Percentiles rank a stretch among this genome's conserved stretches.
Conservation (phyloP, 2,797 vertebrate genomes). For the Amazona finschi region DNA sequence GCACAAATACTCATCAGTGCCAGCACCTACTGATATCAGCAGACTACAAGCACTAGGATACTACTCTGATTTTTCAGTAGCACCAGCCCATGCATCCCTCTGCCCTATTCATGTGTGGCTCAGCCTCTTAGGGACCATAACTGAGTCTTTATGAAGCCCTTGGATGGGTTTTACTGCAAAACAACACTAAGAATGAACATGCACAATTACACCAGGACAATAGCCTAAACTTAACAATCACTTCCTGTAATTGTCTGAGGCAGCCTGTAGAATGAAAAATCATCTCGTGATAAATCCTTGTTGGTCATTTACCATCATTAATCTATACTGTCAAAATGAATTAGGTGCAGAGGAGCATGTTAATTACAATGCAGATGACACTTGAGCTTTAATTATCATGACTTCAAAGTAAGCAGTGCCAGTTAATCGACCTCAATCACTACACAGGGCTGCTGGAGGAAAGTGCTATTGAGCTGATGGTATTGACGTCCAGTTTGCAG, state of each 20-base stretch:
- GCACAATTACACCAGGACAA: constrained; percentile 40
- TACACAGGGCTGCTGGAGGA: background rate
- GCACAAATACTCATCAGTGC: background rate
- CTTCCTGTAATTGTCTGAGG: constrained; percentile 66
- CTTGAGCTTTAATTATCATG: constrained; percentile 32
- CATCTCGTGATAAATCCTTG: constrained; percentile 40
- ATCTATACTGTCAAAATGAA: constrained; percentile 55
- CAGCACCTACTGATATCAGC: background rate
- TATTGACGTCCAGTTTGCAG: background rate
- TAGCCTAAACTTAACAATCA: constrained; percentile 29
- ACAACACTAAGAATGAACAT: constrained; percentile 28
- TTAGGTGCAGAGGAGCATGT: constrained; percentile 20
- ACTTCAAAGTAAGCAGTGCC: background rate
- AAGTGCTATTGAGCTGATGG: background rate
- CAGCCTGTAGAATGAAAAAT: background rate
- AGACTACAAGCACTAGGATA: background rate
- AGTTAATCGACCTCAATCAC: background rate
- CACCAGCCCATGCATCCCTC: background rate
- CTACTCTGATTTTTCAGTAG: background rate
- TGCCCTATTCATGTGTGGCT: background rate
- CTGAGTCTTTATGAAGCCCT: constrained; percentile 19
- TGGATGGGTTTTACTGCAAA: constrained; percentile 28
- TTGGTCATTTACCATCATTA: constrained; percentile 45
- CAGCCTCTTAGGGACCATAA: constrained; percentile 26
- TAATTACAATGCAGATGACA: constrained; percentile 39